Conservation (phyloP, 2,113 vertebrate species). For the Pluvialis apricaria region DNA sequence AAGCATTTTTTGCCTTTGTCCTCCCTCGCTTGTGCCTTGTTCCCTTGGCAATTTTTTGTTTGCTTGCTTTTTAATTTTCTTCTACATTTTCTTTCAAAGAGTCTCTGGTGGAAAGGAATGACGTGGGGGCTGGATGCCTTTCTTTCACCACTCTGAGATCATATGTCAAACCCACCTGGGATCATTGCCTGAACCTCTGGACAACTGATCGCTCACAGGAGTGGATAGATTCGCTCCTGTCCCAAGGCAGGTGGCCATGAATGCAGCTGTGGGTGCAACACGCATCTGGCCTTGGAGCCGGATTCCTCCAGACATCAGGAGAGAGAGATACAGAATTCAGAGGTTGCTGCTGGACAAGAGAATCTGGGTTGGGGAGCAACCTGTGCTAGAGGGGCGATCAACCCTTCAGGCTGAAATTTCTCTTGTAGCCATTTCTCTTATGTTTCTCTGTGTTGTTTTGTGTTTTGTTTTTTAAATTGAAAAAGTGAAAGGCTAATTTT, state of each 20-base stretch:
- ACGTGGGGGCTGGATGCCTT: not conserved
- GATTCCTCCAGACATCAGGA: not conserved
- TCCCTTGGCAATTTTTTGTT: slow-evolving; percentile 59
- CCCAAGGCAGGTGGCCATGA: not conserved
- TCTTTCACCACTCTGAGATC: not conserved
- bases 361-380: not conserved
- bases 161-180: not conserved
- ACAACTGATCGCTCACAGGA: not conserved
- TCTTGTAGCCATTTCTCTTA: not conserved
- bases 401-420: not conserved
- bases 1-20: slow-evolving; percentile 31
- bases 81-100: not conserved
- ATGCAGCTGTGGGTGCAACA: not conserved
- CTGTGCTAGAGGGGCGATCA: not conserved
- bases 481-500: not conserved
- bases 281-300: not conserved
- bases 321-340: not conserved
- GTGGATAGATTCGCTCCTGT: not conserved
- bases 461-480: not conserved
- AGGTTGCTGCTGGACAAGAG: not conserved
- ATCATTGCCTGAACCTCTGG: not conserved
- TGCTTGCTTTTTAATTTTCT: slow-evolving; percentile 24
- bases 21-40: not conserved
- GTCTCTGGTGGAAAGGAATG: not conserved
- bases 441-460: not conserved